Evolutionary conservation across 2,888 invertebrate species (phyloP).

Genomic region (Polydrusus cervinus): DNA sequence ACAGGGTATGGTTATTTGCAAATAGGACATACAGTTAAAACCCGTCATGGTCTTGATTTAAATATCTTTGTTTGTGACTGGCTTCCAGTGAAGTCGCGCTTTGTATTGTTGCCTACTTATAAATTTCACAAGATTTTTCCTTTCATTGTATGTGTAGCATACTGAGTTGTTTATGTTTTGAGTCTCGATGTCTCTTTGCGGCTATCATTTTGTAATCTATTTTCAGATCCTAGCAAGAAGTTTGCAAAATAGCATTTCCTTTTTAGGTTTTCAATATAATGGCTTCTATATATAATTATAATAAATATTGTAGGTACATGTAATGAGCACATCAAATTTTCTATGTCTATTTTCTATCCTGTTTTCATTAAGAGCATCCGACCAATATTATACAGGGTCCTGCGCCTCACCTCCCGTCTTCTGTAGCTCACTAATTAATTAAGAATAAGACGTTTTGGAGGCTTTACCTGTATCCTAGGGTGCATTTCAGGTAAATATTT

Average conservation of each 20-base stretch:
- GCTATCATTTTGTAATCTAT: slow-evolving; percentile 40
- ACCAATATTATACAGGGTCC: too few species aligned
- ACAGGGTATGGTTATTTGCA: slow-evolving; percentile 50
- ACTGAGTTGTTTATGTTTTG: slow-evolving; percentile 39
- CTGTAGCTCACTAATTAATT: too few species aligned
- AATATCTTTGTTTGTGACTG: slow-evolving; percentile 48
- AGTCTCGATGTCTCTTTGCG: slow-evolving; percentile 32
- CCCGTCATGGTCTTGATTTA: slow-evolving; percentile 50
- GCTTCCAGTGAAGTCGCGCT: slow-evolving; percentile 35
- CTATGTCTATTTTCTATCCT: too few species aligned
- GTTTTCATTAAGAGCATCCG: too few species aligned
- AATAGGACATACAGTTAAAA: slow-evolving; percentile 42
- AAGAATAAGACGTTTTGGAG: too few species aligned
- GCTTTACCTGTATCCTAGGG: too few species aligned
- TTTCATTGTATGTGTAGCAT: slow-evolving; percentile 38
- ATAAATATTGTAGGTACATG: too few species aligned
- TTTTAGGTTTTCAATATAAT: background rate
- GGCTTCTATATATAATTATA: too few species aligned
- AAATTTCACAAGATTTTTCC: slow-evolving; percentile 35
- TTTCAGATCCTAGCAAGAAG: slow-evolving; percentile 16
- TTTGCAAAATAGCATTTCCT: slow-evolving; percentile 22
- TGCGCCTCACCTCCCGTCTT: too few species aligned
- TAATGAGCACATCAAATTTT: too few species aligned
- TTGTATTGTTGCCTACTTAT: slow-evolving; percentile 38
- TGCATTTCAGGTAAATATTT: too few species aligned